Evolutionary conservation across 2,113 vertebrate species (phyloP).

Genomic region (Argyrosomus japonicus): DNA sequence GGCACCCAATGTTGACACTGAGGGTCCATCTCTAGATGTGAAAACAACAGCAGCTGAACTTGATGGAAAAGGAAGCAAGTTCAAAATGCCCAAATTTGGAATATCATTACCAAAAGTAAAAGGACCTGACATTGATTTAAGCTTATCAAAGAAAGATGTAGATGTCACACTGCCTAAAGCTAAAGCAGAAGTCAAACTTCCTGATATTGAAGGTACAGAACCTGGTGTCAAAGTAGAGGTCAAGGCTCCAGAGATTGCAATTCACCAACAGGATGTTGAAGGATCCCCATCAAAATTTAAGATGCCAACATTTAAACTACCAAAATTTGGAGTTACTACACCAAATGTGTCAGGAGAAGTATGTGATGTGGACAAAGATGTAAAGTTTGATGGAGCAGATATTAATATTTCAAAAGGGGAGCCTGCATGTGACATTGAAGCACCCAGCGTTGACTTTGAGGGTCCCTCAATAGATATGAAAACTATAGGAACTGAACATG

Average conservation of each 20-base stretch:
- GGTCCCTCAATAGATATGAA: slow-evolving; percentile 21
- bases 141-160: slow-evolving; percentile 52
- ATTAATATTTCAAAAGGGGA: not conserved
- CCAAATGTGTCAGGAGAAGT: slow-evolving; percentile 17
- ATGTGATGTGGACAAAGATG: slow-evolving; percentile 32
- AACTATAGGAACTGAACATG: not conserved
- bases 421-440: not conserved
- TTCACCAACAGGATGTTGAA: slow-evolving; percentile 13
- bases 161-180: slow-evolving; percentile 44
- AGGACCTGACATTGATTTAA: slow-evolving; percentile 48
- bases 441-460: not conserved
- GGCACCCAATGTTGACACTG: slow-evolving; percentile 3
- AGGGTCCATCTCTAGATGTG: slow-evolving; percentile 16
- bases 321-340: slow-evolving; percentile 43
- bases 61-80: not conserved
- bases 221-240: slow-evolving; percentile 36
- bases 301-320: slow-evolving; percentile 60
- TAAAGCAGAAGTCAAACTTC: slow-evolving; percentile 7
- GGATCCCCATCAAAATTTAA: slow-evolving; percentile 63
- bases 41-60: slow-evolving; percentile 9
- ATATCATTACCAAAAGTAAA: slow-evolving; percentile 67
- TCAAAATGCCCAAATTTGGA: slow-evolving; percentile 51
- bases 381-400: slow-evolving; percentile 43
- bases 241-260: slow-evolving; percentile 25
- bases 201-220: slow-evolving; percentile 34